Evolutionary conservation across 2,888 invertebrate genomes (phyloP).

Genomic region (Drosophila hawaiiensis): DNA sequence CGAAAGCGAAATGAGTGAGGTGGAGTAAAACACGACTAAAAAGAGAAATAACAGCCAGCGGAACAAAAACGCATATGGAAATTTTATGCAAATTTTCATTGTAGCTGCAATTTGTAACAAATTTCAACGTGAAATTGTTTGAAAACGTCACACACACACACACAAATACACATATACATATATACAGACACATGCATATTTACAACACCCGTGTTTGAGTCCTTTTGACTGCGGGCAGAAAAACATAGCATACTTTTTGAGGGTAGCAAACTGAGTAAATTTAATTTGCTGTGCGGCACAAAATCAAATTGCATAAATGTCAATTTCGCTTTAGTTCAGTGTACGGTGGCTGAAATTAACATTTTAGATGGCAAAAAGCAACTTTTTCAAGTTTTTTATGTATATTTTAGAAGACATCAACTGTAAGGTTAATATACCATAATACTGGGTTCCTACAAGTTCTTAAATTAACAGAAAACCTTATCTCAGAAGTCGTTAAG

Average conservation of each 20-base stretch:
- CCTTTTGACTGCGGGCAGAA: conserved; percentile 48
- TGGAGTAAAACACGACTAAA: neutral
- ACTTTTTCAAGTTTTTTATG: neutral
- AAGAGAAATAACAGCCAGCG: conserved; percentile 17
- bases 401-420: neutral
- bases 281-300: conserved; percentile 74
- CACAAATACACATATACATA: neutral
- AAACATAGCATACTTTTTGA: conserved; percentile 65
- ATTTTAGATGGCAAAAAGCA: neutral
- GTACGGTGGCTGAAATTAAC: conserved; percentile 4
- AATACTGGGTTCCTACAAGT: neutral
- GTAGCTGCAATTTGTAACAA: conserved; percentile 76
- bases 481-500: neutral
- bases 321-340: conserved; percentile 51
- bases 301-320: conserved; percentile 81
- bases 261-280: conserved; percentile 57
- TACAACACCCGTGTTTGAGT: conserved; percentile 32
- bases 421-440: neutral
- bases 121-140: conserved; percentile 72
- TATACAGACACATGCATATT: conserved; percentile 9
- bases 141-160: conserved; percentile 46
- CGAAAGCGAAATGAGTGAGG: conserved; percentile 48
- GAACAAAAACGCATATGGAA: conserved; percentile 76
- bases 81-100: conserved; percentile 74
- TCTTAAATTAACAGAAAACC: neutral